Conservation (phyloP, 2,888 invertebrate species). For the Elegia similella region DNA sequence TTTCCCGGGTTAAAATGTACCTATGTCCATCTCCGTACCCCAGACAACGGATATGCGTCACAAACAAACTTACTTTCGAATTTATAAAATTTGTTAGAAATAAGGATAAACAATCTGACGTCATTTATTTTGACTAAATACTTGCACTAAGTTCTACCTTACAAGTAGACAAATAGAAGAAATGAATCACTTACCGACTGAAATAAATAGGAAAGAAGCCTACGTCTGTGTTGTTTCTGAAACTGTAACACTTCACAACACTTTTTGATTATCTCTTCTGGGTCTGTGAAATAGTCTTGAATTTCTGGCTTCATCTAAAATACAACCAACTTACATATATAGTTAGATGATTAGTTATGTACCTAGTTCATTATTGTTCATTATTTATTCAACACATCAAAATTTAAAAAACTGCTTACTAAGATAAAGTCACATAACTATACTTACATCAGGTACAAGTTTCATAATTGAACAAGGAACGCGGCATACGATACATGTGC, state of each 20-base stretch:
- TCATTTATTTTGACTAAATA: too few relatives aligned
- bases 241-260: conserved; percentile 72
- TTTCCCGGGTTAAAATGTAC: too few relatives aligned
- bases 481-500: conserved; percentile 69
- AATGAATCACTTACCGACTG: conserved; percentile 58
- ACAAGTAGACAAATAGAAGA: too few relatives aligned
- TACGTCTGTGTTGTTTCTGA: conserved; percentile 72
- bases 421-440: conserved; percentile 19
- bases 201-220: conserved; percentile 70
- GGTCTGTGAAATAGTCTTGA: conserved; percentile 77
- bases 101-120: too few relatives aligned
- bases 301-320: conserved; percentile 76
- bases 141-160: too few relatives aligned
- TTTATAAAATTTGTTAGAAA: too few relatives aligned
- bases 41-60: too few relatives aligned
- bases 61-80: too few relatives aligned
- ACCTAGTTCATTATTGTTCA: too few relatives aligned
- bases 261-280: conserved; percentile 74
- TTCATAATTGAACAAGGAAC: conserved; percentile 71
- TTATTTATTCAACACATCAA: conserved; percentile 10
- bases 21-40: too few relatives aligned
- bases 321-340: conserved; percentile 4
- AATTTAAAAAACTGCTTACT: not conserved
- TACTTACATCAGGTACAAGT: conserved; percentile 69
- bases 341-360: too few relatives aligned